phyloP scores from a whole-genome alignment of 64 coral and sea anemone species.

The Stylophora pistillata region DNA sequence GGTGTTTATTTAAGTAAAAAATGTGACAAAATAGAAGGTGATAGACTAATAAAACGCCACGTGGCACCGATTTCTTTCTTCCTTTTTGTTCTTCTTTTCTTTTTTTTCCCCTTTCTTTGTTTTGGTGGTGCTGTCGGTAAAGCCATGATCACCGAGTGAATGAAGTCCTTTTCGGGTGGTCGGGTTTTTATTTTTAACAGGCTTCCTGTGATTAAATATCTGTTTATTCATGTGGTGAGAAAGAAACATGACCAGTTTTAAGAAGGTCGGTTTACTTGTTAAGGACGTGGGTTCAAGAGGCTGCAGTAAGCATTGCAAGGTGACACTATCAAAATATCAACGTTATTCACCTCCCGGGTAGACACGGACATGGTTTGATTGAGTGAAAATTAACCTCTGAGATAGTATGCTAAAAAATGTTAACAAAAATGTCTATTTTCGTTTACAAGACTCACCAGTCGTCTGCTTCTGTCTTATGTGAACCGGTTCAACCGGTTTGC shows the following conservation, averaged over 20 bases:
- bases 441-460: too few relatives aligned
- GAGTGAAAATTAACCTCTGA: neutral
- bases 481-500: too few relatives aligned
- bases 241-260: neutral
- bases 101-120: too few relatives aligned
- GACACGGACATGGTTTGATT: neutral
- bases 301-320: neutral
- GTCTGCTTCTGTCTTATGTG: too few relatives aligned
- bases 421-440: too few relatives aligned
- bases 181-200: neutral
- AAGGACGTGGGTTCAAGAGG: constrained; percentile 2
- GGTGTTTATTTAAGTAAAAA: neutral
- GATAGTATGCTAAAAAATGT: neutral
- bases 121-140: too few relatives aligned
- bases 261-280: constrained; percentile 38
- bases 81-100: too few relatives aligned
- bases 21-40: neutral
- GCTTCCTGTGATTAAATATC: constrained; percentile 4
- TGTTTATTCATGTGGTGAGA: neutral
- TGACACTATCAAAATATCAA: constrained; percentile 31
- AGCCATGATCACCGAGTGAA: neutral
- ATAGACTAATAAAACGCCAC: neutral
- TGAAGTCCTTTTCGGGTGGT: neutral
- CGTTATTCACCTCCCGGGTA: constrained; percentile 11
- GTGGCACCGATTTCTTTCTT: too few relatives aligned